Base-by-base conservation (phyloP, 1,140 invertebrate species). In the Drosophila kikkawai region DNA sequence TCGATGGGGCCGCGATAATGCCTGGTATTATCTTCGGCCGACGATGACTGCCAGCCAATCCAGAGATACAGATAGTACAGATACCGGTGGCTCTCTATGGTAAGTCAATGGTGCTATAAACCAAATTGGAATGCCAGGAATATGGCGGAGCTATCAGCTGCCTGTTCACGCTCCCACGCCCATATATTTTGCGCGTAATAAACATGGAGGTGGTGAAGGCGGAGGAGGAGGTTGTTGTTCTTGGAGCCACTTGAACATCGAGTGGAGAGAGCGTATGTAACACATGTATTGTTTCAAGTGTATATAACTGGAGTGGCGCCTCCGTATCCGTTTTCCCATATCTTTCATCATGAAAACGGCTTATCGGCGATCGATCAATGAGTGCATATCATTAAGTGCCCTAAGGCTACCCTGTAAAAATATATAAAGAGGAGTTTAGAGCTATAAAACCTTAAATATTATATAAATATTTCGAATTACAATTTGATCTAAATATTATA, bases 171-270 rank as follows among this genome's bases (percentile, higher is more conserved):
- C n/a, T 70, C 67, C 67, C 67, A 70, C 67, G 67, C 47, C 32
- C 61, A 67, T 70, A 70, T 44, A 70, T 70, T 66, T 64, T 67
- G n/a, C 37, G 66, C 22, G 47, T n/a, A 19, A 68, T 69, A 44
- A 67, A 45, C 29, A 13, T 3, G 19, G 45, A 13, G 12, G 17
- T 19, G 44, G 11, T 26, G 26, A 17, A 19, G 3, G 17, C 4
- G n/a, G n/a, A 45, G 41, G 17, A 11, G 42, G 17, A 51, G 39
- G 26, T 50, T 32, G 29, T 51, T 51, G 48, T 37, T 19, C 2
- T 50, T 12, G 11, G 34, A 2, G 4, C 47, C 60, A 63, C 60
- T 44, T 19, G 12, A 36, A 15, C 44, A 13, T 32, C 5, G 41
- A 39, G 45, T 41, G 45, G 15, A 7, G 19, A 45, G 47, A 4